Evolutionary conservation across 2,888 invertebrate genomes (phyloP).

Genomic region (Leucoptera coffeella): DNA sequence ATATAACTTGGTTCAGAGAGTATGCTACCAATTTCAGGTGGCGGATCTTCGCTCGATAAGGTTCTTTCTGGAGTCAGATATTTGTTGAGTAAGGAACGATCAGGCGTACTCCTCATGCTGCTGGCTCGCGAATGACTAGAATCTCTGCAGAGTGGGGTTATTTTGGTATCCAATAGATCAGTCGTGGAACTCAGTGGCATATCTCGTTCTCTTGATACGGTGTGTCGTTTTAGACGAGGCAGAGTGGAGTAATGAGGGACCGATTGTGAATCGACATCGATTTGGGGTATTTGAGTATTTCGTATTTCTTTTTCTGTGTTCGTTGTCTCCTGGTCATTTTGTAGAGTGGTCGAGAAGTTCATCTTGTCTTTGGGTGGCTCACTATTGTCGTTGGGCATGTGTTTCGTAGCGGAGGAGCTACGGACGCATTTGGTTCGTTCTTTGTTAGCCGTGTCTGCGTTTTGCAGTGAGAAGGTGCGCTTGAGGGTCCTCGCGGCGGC

Average conservation of each 20-base stretch:
- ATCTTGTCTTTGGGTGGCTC: not conserved
- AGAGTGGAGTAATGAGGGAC: conserved; percentile 20
- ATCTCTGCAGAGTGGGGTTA: conserved; percentile 7
- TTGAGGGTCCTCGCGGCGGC: conserved; percentile 62
- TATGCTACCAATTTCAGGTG: conserved; percentile 21
- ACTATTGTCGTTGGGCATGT: not conserved
- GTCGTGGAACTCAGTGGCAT: conserved; percentile 7
- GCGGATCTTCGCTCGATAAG: conserved; percentile 21
- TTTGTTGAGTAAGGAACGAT: conserved; percentile 52
- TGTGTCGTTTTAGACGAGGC: conserved; percentile 21
- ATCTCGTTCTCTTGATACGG: conserved; percentile 10
- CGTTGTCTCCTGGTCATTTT: not conserved
- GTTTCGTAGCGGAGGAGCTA: conserved; percentile 12
- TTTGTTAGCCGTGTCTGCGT: conserved; percentile 8
- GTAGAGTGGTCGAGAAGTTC: not conserved
- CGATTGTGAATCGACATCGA: conserved; percentile 3
- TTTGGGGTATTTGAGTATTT: not conserved
- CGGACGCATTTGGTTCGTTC: conserved; percentile 6
- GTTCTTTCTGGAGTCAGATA: conserved; percentile 42
- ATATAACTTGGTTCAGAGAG: conserved; percentile 30
- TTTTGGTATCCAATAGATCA: conserved; percentile 7
- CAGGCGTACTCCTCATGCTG: conserved; percentile 25
- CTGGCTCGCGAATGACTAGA: conserved; percentile 10
- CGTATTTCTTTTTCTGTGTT: not conserved
- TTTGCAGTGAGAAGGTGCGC: conserved; percentile 54